These are phyloP conservation scores for Pardosa pseudoannulata DNA, from an alignment of 2,888 invertebrate species.

Conservation along the genomic window DNA sequence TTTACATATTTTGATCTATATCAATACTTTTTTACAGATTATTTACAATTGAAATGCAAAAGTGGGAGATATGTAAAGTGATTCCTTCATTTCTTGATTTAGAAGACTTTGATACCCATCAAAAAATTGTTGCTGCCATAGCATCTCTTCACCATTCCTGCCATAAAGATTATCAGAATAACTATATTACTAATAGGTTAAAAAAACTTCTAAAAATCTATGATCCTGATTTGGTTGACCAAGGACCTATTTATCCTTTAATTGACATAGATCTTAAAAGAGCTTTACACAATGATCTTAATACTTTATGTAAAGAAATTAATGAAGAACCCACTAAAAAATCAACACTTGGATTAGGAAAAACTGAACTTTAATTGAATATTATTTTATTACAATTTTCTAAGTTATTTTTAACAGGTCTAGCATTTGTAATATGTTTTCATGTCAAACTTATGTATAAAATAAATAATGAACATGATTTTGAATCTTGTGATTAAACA, in stretches of 20 bases:
- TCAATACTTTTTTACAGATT: not conserved
- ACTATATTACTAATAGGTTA: not conserved
- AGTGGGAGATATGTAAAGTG: not conserved
- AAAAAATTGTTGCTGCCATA: not conserved
- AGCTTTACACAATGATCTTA: not conserved
- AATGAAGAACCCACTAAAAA: not conserved
- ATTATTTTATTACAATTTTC: no score
- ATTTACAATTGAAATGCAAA: not conserved
- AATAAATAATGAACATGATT: no score
- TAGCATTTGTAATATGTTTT: no score
- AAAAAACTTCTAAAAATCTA: not conserved
- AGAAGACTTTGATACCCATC: constrained; percentile 4
- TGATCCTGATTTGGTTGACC: not conserved
- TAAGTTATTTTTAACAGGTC: no score
- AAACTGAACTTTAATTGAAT: not conserved
- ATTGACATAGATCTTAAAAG: not conserved
- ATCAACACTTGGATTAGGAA: not conserved
- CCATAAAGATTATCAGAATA: not conserved
- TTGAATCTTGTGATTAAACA: no score
- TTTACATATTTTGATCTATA: no score
- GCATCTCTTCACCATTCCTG: not conserved
- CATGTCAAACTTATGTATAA: no score
- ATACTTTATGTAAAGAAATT: not conserved
- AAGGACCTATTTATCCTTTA: not conserved
- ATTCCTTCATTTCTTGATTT: not conserved